These are phyloP conservation scores for Sebastes melanostomus DNA, from an alignment of 2,797 vertebrate genomes.

Conservation along the genomic window DNA sequence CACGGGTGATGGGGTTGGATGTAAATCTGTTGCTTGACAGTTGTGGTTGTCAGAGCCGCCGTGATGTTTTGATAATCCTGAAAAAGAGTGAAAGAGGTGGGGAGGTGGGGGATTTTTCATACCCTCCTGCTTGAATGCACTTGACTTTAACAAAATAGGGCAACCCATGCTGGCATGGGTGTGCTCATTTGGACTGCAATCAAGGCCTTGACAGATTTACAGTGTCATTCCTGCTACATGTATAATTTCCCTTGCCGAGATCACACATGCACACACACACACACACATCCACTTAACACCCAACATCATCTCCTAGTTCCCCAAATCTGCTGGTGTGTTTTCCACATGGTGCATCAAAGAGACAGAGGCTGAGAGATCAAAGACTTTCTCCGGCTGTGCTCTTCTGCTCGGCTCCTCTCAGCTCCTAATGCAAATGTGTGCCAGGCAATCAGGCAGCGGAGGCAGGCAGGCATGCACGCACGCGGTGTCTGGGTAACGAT, in stretches of 20 bases:
- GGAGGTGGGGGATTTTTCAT: slow-evolving; percentile 2
- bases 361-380: slow-evolving; percentile 69
- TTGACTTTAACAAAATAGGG: slow-evolving; percentile 63
- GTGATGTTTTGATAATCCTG: slow-evolving; percentile 66
- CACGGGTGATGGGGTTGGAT: slow-evolving; percentile 34
- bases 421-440: slow-evolving; percentile 67
- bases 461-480: slow-evolving; percentile 34
- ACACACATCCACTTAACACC: slow-evolving; percentile 43
- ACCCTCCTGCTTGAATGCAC: slow-evolving; percentile 47
- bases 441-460: slow-evolving; percentile 59
- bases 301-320: slow-evolving; percentile 44
- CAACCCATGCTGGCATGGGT: slow-evolving; percentile 22
- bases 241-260: neutral
- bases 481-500: slow-evolving; percentile 47
- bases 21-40: slow-evolving; percentile 66
- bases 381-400: slow-evolving; percentile 60
- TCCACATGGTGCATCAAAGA: slow-evolving; percentile 72
- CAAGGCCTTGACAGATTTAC: slow-evolving; percentile 51
- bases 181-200: slow-evolving; percentile 42
- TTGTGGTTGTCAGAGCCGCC: slow-evolving; percentile 47
- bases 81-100: slow-evolving; percentile 9
- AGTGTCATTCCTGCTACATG: slow-evolving; percentile 21
- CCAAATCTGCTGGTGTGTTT: slow-evolving; percentile 64
- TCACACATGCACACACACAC: neutral
- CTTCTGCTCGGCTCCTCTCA: slow-evolving; percentile 58